Evolutionary conservation across 2,797 vertebrate species (phyloP), one percentile per base, ranked within the genome.

Genomic region (Vespertilio murinus): DNA sequence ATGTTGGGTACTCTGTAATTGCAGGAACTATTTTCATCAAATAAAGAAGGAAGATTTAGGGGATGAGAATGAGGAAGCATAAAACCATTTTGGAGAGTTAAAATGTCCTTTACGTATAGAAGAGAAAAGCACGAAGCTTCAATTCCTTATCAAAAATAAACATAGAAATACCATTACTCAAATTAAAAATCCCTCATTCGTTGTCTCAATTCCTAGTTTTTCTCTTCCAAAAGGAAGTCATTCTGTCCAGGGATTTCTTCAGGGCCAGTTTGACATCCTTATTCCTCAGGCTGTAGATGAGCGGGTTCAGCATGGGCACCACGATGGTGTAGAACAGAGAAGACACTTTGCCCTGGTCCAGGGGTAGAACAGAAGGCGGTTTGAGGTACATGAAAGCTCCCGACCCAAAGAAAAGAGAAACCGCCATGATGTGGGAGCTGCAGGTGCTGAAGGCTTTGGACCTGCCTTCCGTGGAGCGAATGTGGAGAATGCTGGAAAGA

Each of bases 241-340:
- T 96, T 86, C 84, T 86, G 33, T 40, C 49, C 22, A 95, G 83
- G 13, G 64, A 85, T 88, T 94, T 95, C 69, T 71, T 96, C 73
- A 94, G 33, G 14, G 94, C 95, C 59, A 74, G 6, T 61, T 92
- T 96, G 74, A 96, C 95, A 92, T 96, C 95, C 35, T 95, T 96
- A 35, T 96, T 96, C 64, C 95, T 91, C 61, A 95, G 42, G 49
- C 95, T 95, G 38, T 97, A 97, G 84, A 97, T 96, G 33, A 97
- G 12, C 5, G 96, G 96, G 22, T 96, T 97, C 11, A 97, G 54
- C 96, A 96, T 95, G 28, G 96, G 96, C 3, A 94, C 93, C 22
- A 97, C 83, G n/a, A 94, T 69, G 45, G 91, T 95, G 22, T 97
- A 97, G 25, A 97, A 95, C 4, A 97, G 2, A 6, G 95, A 96